Evolutionary conservation across 2,888 invertebrate genomes (phyloP).

Genomic region (Cremastobaeus sp.): DNA sequence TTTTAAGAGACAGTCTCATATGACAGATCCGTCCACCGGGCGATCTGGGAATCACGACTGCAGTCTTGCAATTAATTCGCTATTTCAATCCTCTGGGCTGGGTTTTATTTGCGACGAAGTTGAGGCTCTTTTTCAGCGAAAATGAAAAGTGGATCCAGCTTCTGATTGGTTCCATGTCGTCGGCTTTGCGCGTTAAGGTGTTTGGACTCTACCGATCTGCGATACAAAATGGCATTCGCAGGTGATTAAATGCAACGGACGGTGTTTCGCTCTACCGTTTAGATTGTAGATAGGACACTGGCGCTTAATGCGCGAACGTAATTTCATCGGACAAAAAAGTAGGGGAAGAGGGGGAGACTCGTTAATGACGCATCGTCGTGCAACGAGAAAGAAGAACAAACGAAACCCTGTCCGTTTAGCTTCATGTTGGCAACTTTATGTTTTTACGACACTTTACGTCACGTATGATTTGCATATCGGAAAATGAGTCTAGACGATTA

Average conservation of each 20-base stretch:
- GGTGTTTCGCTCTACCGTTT: slow-evolving; percentile 49
- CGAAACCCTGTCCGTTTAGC: slow-evolving; percentile 39
- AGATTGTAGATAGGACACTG: slow-evolving; percentile 55
- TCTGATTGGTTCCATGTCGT: slow-evolving; percentile 8
- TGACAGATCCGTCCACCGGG: slow-evolving; percentile 10
- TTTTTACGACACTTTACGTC: slow-evolving; percentile 16
- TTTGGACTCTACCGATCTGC: slow-evolving; percentile 19
- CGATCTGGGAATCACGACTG: too few relatives aligned
- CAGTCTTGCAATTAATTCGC: too few relatives aligned
- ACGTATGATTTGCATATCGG: neutral
- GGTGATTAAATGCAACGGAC: slow-evolving; percentile 56
- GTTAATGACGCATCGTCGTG: slow-evolving; percentile 56
- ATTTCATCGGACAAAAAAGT: slow-evolving; percentile 48
- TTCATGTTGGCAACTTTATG: slow-evolving; percentile 16
- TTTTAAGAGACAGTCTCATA: slow-evolving; percentile 23
- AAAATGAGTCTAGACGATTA: too few relatives aligned
- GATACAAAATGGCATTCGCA: slow-evolving; percentile 40
- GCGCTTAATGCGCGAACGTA: slow-evolving; percentile 52
- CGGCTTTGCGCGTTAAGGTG: slow-evolving; percentile 23
- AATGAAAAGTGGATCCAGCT: neutral
- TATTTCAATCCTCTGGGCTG: too few relatives aligned
- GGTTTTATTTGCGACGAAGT: too few relatives aligned
- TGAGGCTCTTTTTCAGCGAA: neutral
- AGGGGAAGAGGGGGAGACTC: slow-evolving; percentile 20
- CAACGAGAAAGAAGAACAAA: slow-evolving; percentile 53